Evolutionary conservation across 2,888 invertebrate genomes (phyloP), one percentile per base, ranked within the genome.

Genomic region (Drosophila eohydei): DNA sequence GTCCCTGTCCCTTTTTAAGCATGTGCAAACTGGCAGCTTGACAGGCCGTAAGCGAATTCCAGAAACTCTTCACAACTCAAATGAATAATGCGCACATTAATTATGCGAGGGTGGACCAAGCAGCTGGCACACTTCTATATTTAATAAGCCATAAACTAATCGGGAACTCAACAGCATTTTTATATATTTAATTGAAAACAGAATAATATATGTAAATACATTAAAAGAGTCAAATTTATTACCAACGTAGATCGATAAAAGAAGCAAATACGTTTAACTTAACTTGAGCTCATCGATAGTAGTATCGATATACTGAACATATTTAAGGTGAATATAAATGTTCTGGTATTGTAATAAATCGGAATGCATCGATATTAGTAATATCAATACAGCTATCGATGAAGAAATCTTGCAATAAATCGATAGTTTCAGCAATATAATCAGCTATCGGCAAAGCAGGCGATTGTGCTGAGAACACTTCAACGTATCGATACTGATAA

Each of bases 11-110:
- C 40, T 5, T 60, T 11, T 26, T 8, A n/a, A n/a, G 21, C 50
- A 64, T 50, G 41, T 50, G 63, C 26, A 43, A 56, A 36, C 56
- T 46, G 51, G n/a, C 58, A 48, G 21, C 26, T n/a, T 32, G 55
- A 44, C 67, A 46, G 12, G 50, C 43, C 30, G 16, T 8, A 28
- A 57, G n/a, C 46, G 26, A 73, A 54, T 52, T 69, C 21, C 44
- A 48, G 14, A 59, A 67, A 61, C 51, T 48, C 30, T 41, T 48
- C 11, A 64, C 57, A 69, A 30, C 28, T 30, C 41, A 36, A 64
- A 61, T 44, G 51, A 74, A 70, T 78, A 59, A 74, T 74, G 57
- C 46, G 52, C 63, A 74, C 69, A 56, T 69, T 74, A 69, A 79
- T 61, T 46, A 74, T 51, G 55, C 54, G 54, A 61, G 51, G 40